A percentile compares a stretch with the other conserved stretches of the same genome.
These are phyloP conservation scores for Drosophila vallismaia DNA, from an alignment of 2,888 invertebrate genomes.

Conservation along the genomic window DNA sequence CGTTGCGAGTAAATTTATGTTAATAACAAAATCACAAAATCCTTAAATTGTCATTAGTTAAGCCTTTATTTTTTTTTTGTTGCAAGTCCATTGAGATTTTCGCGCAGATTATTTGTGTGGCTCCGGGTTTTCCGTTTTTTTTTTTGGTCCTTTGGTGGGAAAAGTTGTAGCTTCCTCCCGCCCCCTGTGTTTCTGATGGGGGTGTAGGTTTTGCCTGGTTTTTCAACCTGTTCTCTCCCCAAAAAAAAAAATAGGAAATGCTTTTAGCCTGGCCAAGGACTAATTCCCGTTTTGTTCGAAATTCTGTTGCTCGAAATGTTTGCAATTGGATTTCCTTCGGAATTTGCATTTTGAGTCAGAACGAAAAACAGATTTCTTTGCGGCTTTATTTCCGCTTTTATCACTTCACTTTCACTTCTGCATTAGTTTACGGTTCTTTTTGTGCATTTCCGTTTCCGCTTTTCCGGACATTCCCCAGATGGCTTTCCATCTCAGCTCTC, in stretches of 20 bases:
- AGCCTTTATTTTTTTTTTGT: constrained; percentile 49
- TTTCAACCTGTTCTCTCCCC: background rate
- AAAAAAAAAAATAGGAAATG: constrained; percentile 30
- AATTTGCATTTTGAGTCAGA: constrained; percentile 40
- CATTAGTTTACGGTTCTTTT: constrained; percentile 47
- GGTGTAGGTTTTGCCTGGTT: background rate
- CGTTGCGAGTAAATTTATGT: constrained; percentile 65
- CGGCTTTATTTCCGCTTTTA: constrained; percentile 8
- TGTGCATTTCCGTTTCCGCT: constrained; percentile 16
- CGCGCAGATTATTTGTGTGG: constrained; percentile 19
- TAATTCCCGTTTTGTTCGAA: constrained; percentile 21
- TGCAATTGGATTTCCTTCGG: background rate
- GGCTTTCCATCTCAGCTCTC: constrained; percentile 42
- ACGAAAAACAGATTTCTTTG: background rate
- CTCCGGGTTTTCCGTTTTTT: constrained; percentile 1
- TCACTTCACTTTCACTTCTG: constrained; percentile 6
- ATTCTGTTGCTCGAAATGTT: background rate
- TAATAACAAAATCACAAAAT: constrained; percentile 74
- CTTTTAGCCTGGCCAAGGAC: constrained; percentile 30
- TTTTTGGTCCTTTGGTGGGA: constrained; percentile 47
- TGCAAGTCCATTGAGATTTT: constrained; percentile 31
- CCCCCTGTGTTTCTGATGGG: no score
- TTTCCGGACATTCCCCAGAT: constrained; percentile 21
- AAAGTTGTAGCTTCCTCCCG: background rate
- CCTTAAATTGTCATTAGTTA: constrained; percentile 78